Percentiles rank a stretch among this genome's conserved stretches.
These are phyloP conservation scores for Dromaius novaehollandiae DNA, from an alignment of 2,113 vertebrate species.

Conservation along the genomic window DNA sequence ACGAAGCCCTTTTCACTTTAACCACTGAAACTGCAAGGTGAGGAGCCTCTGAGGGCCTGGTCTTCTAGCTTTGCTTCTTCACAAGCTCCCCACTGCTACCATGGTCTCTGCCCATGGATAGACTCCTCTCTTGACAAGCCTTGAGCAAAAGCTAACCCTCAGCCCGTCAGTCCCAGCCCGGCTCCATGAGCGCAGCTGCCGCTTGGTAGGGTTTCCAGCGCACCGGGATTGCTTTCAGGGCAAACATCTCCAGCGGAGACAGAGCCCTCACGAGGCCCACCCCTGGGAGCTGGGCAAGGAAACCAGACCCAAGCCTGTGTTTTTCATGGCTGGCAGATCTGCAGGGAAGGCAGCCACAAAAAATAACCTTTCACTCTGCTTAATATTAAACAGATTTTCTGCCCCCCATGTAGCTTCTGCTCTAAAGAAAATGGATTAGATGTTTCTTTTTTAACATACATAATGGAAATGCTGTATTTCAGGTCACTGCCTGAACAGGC, in stretches of 20 bases:
- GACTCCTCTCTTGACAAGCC: neutral
- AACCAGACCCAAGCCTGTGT: neutral
- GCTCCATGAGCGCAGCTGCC: neutral
- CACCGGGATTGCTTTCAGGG: neutral
- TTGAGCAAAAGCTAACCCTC: neutral
- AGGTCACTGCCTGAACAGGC: accelerated
- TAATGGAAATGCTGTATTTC: neutral
- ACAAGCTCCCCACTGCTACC: neutral
- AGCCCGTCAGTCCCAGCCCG: neutral
- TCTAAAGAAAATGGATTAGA: accelerated
- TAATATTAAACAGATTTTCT: neutral
- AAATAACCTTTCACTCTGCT: neutral
- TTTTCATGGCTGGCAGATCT: neutral
- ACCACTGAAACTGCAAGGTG: accelerated
- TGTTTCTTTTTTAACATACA: neutral
- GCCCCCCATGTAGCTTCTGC: neutral
- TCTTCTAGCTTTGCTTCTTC: neutral
- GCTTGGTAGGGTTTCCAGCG: neutral
- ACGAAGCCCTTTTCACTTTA: accelerated
- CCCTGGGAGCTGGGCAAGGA: conserved; percentile 58
- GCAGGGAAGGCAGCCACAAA: neutral
- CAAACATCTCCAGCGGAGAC: neutral
- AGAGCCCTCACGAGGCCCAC: conserved; percentile 26
- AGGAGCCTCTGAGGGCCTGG: accelerated
- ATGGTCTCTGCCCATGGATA: neutral